Evolutionary conservation across 2,797 vertebrate species (phyloP).

Genomic region (Dromococcyx pavoninus): DNA sequence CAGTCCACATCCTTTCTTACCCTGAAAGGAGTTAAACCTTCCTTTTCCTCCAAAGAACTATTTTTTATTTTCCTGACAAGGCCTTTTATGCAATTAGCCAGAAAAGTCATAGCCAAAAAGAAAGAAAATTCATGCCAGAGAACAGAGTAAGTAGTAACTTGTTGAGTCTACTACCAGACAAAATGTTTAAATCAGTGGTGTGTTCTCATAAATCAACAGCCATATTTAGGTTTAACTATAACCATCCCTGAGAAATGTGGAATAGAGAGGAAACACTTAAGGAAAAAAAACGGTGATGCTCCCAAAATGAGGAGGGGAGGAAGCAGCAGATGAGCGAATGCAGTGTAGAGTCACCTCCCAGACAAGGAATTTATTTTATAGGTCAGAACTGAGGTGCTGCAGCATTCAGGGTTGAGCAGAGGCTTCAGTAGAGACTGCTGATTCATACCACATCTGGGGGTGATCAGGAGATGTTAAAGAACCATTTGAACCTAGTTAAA

Average conservation of each 20-base stretch:
- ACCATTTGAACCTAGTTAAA: neutral
- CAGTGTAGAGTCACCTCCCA: neutral
- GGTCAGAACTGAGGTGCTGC: neutral
- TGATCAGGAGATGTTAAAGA: neutral
- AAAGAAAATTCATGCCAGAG: conserved; percentile 38
- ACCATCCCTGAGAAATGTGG: neutral
- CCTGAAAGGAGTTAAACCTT: conserved; percentile 20
- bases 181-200: conserved; percentile 35
- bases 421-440: neutral
- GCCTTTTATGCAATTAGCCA: conserved; percentile 58
- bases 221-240: conserved; percentile 25
- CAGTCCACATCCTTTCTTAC: conserved; percentile 19
- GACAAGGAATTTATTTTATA: neutral
- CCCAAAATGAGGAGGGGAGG: neutral
- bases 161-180: conserved; percentile 59
- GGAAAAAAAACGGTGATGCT: neutral
- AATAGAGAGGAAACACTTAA: neutral
- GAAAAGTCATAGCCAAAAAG: conserved; percentile 23
- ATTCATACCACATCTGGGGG: neutral
- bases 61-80: conserved; percentile 36
- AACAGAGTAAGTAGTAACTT: conserved; percentile 46
- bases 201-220: conserved; percentile 45
- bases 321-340: neutral
- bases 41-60: conserved; percentile 13
- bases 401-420: neutral